These are phyloP conservation scores for Melanargia galathea DNA, from an alignment of 2,888 invertebrate genomes.

Conservation along the genomic window DNA sequence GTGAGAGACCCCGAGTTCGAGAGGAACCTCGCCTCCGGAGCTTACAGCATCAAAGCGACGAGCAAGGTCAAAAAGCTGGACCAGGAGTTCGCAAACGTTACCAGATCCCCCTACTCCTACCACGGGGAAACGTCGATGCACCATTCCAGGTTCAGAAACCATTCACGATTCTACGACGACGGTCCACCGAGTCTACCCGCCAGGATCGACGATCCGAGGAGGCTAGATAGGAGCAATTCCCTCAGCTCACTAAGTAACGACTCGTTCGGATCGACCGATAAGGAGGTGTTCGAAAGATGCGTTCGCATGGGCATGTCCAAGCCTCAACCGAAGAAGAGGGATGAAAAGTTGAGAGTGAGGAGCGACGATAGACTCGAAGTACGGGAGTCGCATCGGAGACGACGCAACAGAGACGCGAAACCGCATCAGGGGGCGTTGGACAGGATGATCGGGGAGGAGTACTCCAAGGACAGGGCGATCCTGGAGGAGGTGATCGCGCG, in stretches of 20 bases:
- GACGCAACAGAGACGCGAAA: constrained; percentile 43
- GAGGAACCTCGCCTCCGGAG: constrained; percentile 51
- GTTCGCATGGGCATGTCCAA: constrained; percentile 88
- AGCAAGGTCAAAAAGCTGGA: constrained; percentile 47
- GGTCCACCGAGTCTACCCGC: constrained; percentile 56
- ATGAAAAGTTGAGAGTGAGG: constrained; percentile 50
- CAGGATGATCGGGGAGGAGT: constrained; percentile 57
- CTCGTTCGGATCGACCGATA: constrained; percentile 84
- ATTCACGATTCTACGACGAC: constrained; percentile 46
- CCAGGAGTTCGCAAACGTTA: constrained; percentile 43
- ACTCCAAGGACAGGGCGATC: constrained; percentile 57
- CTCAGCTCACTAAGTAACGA: constrained; percentile 75
- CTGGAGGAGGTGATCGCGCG: constrained; percentile 86
- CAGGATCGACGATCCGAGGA: constrained; percentile 49
- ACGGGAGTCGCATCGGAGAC: constrained; percentile 41
- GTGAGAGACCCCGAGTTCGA: constrained; percentile 57
- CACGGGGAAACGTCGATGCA: constrained; percentile 47
- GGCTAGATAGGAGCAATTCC: constrained; percentile 55
- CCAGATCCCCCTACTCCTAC: constrained; percentile 48
- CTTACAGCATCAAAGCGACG: constrained; percentile 46
- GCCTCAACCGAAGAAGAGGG: constrained; percentile 46
- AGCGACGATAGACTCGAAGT: constrained; percentile 55
- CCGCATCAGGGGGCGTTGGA: constrained; percentile 54
- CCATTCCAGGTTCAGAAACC: constrained; percentile 43
- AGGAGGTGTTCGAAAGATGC: constrained; percentile 87